Percentiles rank a stretch among this genome's conserved stretches.
Conservation (phyloP, 1,140 invertebrate species). For the Notospermus geniculatus region DNA sequence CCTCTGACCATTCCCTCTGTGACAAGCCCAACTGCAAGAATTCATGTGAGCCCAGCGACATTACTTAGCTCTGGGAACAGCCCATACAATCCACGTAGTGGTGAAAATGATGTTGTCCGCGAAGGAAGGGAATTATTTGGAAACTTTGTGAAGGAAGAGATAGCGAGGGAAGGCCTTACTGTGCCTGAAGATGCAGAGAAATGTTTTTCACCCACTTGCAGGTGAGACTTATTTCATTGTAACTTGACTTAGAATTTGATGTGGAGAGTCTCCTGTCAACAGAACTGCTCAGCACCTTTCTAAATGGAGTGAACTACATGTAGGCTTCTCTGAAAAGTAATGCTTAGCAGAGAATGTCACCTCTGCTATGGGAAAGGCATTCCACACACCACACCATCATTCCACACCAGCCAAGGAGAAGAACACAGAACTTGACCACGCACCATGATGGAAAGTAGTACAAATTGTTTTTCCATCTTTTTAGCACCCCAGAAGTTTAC, state of each 20-base stretch:
- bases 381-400: too few species aligned
- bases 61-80: too few species aligned
- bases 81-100: background rate
- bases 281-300: too few species aligned
- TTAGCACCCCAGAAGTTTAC: conserved; percentile 30
- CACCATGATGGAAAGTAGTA: background rate
- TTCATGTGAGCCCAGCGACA: background rate
- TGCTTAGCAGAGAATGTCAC: too few species aligned
- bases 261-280: too few species aligned
- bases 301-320: too few species aligned
- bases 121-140: conserved; percentile 8
- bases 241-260: too few species aligned
- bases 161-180: background rate
- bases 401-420: too few species aligned
- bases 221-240: background rate
- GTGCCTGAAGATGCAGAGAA: background rate
- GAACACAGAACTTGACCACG: too few species aligned
- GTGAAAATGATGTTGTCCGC: background rate
- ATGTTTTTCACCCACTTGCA: background rate
- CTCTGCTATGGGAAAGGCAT: too few species aligned
- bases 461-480: conserved; percentile 11
- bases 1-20: background rate
- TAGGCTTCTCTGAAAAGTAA: too few species aligned
- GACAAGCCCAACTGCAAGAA: background rate
- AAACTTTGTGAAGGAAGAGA: conserved; percentile 3